phyloP scores from a whole-genome alignment of 2,888 invertebrate genomes.

The Caenorhabditis sp. region DNA sequence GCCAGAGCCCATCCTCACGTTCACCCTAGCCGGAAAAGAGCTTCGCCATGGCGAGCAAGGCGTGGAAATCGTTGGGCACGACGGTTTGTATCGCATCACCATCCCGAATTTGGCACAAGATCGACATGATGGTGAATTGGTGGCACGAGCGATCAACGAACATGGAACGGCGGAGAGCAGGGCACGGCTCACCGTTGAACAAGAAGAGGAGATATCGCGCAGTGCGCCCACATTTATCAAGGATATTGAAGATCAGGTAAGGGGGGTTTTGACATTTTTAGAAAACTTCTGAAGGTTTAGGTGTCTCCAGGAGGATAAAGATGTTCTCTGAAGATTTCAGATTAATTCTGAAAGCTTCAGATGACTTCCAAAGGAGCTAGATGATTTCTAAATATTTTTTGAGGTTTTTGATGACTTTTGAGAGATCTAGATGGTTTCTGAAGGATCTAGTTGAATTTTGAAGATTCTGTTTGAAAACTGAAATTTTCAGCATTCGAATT shows the following conservation, averaged over 20 bases:
- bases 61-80: conserved; percentile 62
- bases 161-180: conserved; percentile 78
- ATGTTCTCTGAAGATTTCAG: too few species aligned
- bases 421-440: too few species aligned
- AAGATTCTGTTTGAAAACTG: too few species aligned
- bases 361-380: too few species aligned
- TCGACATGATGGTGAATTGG: conserved; percentile 73
- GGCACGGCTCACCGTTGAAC: conserved; percentile 77
- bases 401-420: too few species aligned
- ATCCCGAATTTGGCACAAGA: conserved; percentile 59
- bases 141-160: conserved; percentile 73
- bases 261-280: too few species aligned
- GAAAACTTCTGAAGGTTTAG: too few species aligned
- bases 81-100: conserved; percentile 62
- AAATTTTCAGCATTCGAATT: too few species aligned
- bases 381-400: too few species aligned
- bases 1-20: conserved; percentile 67
- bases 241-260: conserved; percentile 70
- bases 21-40: conserved; percentile 64
- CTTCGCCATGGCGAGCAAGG: conserved; percentile 63
- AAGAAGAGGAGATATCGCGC: conserved; percentile 63
- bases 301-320: too few species aligned
- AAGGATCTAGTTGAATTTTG: too few species aligned
- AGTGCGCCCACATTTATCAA: conserved; percentile 70
- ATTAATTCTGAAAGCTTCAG: too few species aligned